Conservation (phyloP, 2,113 vertebrate species). For the Benitochromis conjunctus region DNA sequence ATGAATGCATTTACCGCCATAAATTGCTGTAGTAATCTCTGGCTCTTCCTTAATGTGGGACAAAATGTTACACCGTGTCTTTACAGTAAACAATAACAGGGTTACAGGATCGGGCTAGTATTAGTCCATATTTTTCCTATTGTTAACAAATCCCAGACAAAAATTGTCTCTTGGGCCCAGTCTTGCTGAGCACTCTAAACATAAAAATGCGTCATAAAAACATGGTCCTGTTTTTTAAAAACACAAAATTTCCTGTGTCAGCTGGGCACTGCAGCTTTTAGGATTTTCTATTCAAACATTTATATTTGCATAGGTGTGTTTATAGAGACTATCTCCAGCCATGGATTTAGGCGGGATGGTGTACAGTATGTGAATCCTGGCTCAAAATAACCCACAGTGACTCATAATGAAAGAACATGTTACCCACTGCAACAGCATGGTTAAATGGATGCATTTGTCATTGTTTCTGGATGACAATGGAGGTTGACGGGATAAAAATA, state of each 20-base stretch:
- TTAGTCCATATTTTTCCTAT: not conserved
- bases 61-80: not conserved
- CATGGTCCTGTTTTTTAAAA: not conserved
- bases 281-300: not conserved
- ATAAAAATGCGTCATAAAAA: not conserved
- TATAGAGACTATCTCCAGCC: not conserved
- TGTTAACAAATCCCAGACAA: not conserved
- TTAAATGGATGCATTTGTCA: not conserved
- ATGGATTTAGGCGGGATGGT: not conserved
- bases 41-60: not conserved
- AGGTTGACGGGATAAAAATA: not conserved
- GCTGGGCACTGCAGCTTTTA: not conserved
- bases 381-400: not conserved
- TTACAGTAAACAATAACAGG: not conserved
- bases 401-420: not conserved
- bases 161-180: not conserved
- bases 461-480: not conserved
- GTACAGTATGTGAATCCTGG: not conserved
- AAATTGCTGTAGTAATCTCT: not conserved
- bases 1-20: not conserved
- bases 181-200: not conserved
- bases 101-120: not conserved
- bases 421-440: not conserved
- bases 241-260: not conserved
- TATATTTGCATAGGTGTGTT: not conserved